phyloP scores from a whole-genome alignment of 2,113 vertebrate species.

The Odocoileus hemionus region DNA sequence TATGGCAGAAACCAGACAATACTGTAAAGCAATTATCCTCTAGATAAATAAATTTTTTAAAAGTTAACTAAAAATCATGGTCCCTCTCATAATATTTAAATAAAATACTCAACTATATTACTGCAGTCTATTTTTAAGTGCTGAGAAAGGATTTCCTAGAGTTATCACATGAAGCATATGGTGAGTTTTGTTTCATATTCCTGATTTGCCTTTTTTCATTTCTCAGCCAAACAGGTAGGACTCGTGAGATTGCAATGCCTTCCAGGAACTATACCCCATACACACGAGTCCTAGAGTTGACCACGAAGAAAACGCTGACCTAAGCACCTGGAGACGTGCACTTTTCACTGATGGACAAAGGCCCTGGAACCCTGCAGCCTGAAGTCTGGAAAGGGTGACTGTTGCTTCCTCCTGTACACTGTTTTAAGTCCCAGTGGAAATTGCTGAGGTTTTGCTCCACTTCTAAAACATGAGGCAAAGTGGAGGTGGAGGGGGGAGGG shows the following conservation, averaged over 20 bases:
- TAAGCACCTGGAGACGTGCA: neutral
- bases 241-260: slow-evolving; percentile 63
- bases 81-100: neutral
- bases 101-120: neutral
- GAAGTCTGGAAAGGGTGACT: slow-evolving; percentile 50
- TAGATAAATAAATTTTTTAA: neutral
- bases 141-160: neutral
- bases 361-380: neutral
- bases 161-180: neutral
- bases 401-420: slow-evolving; percentile 49
- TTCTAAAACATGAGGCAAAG: slow-evolving; percentile 15
- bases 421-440: slow-evolving; percentile 39
- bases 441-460: neutral
- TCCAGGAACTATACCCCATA: slow-evolving; percentile 85
- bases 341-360: neutral
- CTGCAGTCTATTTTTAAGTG: neutral
- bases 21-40: neutral
- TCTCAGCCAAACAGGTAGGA: slow-evolving; percentile 61
- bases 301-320: slow-evolving; percentile 73
- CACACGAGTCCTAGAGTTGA: slow-evolving; percentile 90
- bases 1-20: neutral
- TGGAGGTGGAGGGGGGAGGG: neutral
- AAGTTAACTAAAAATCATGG: neutral
- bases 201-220: slow-evolving; percentile 40
- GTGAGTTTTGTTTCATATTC: neutral